Evolutionary conservation across 2,797 vertebrate species (phyloP).

Genomic region (Cynodonichthys magdalenae): DNA sequence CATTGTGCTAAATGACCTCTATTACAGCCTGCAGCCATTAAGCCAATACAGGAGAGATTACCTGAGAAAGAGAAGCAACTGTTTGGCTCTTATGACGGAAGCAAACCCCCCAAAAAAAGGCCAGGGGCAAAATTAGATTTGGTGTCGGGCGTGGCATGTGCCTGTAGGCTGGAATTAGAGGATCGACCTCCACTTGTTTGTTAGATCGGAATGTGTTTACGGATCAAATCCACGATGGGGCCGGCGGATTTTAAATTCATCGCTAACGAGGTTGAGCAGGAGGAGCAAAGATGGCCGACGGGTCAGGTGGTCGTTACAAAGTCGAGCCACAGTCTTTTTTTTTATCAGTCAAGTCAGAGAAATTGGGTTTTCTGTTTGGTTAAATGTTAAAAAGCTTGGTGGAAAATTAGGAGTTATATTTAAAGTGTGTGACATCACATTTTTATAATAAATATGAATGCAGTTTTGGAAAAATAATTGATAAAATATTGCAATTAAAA

Average conservation of each 20-base stretch:
- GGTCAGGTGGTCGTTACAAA: slow-evolving; percentile 22
- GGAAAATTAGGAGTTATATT: too few species aligned
- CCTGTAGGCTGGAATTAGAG: slow-evolving; percentile 62
- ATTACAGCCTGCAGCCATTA: slow-evolving; percentile 73
- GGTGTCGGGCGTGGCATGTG: slow-evolving; percentile 35
- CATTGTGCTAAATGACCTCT: slow-evolving; percentile 72
- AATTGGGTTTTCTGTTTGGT: too few species aligned
- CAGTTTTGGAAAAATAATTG: too few species aligned
- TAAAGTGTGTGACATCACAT: too few species aligned
- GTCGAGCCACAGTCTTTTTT: neutral
- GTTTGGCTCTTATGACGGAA: slow-evolving; percentile 46
- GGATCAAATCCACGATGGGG: slow-evolving; percentile 31
- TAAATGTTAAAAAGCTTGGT: too few species aligned
- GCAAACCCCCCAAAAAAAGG: slow-evolving; percentile 19
- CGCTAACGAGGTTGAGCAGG: slow-evolving; percentile 3
- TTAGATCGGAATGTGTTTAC: slow-evolving; percentile 41
- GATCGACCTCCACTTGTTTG: slow-evolving; percentile 50
- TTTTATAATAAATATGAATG: too few species aligned
- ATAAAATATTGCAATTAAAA: too few species aligned
- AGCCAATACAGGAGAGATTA: slow-evolving; percentile 73
- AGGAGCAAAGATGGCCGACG: neutral
- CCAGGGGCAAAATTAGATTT: slow-evolving; percentile 65
- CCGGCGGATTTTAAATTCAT: slow-evolving; percentile 9
- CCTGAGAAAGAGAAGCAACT: slow-evolving; percentile 66
- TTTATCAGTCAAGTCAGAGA: neutral